These are phyloP conservation scores for Mus spicilegus DNA, from an alignment of 2,113 vertebrate species.

Conservation along the genomic window DNA sequence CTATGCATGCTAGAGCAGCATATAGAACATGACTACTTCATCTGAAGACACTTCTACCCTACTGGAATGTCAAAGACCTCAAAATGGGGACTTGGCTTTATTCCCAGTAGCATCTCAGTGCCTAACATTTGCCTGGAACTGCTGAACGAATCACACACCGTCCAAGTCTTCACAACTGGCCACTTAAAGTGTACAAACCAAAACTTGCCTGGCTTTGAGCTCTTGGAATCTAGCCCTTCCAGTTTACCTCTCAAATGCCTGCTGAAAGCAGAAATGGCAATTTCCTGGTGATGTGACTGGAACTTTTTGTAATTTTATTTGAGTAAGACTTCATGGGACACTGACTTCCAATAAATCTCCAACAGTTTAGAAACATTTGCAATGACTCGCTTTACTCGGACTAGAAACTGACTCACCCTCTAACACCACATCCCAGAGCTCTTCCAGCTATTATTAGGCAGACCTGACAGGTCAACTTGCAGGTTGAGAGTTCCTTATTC, in stretches of 20 bases:
- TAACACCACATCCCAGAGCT: not conserved
- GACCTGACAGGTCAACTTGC: not conserved
- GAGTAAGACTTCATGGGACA: not conserved
- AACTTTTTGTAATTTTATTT: not conserved
- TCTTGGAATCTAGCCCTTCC: conserved; percentile 19
- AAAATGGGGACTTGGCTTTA: not conserved
- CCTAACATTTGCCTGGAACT: conserved; percentile 39
- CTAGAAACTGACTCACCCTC: conserved; percentile 29
- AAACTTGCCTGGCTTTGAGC: not conserved
- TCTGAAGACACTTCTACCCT: not conserved
- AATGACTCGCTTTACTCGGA: not conserved
- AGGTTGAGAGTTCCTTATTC: not conserved
- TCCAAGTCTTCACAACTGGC: conserved; percentile 36
- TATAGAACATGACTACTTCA: not conserved
- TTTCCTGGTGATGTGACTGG: not conserved
- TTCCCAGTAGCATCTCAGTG: not conserved
- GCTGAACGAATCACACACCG: not conserved
- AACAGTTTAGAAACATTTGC: not conserved
- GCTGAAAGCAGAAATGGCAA: not conserved
- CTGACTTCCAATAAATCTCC: not conserved
- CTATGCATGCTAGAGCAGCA: not conserved
- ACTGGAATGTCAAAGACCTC: not conserved
- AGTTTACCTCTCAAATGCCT: not conserved
- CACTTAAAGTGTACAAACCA: conserved; percentile 34
- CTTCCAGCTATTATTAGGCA: not conserved